A percentile compares a stretch with the other conserved stretches of the same genome.
Conservation (phyloP, 2,113 vertebrate genomes). For the Megaceryle maxima region DNA sequence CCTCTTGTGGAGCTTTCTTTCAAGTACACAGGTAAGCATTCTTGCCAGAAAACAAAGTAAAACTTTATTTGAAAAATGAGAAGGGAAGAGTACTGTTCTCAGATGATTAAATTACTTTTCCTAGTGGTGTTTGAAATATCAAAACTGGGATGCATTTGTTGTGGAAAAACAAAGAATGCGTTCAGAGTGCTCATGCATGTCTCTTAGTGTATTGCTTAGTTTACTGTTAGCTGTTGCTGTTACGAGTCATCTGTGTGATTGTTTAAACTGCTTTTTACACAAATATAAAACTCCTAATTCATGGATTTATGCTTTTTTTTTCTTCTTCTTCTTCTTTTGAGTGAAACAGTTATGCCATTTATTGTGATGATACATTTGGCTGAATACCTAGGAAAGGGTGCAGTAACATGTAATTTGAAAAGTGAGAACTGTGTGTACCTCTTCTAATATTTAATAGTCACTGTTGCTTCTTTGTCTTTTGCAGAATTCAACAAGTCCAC, state of each 20-base stretch:
- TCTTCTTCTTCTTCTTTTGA: neutral
- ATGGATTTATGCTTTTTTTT: neutral
- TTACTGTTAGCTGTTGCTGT: neutral
- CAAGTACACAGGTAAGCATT: neutral
- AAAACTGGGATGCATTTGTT: neutral
- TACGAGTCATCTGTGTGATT: neutral
- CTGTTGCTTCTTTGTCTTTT: slow-evolving; percentile 8
- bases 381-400: neutral
- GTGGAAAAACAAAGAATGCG: neutral
- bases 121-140: neutral
- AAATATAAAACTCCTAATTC: neutral
- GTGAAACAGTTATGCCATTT: neutral
- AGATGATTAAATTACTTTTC: neutral
- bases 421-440: neutral
- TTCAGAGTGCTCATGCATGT: neutral
- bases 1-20: neutral
- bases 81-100: neutral
- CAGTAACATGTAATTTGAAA: neutral
- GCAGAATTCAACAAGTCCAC: slow-evolving; percentile 96
- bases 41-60: neutral
- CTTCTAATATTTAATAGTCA: neutral
- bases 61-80: neutral
- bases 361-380: neutral
- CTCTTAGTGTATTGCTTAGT: neutral
- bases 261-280: neutral